Evolutionary conservation across 2,113 vertebrate genomes (phyloP).

Genomic region (Chloroceryle aenea): DNA sequence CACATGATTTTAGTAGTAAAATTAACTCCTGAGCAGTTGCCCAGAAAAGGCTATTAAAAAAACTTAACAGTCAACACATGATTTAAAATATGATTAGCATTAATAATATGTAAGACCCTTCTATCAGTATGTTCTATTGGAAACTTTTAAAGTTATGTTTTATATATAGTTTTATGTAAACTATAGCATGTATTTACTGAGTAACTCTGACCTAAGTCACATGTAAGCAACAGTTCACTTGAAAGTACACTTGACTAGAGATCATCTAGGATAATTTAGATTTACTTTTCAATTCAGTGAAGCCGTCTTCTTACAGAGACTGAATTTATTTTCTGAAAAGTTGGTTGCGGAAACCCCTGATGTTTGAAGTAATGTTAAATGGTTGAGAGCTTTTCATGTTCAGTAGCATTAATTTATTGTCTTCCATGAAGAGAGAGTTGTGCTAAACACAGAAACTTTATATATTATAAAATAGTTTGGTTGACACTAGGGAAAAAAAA

Average conservation of each 20-base stretch:
- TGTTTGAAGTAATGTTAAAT: not conserved
- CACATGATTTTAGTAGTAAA: not conserved
- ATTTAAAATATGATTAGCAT: not conserved
- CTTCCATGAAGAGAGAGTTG: not conserved
- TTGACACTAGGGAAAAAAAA: not conserved
- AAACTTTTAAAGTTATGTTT: not conserved
- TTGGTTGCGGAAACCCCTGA: not conserved
- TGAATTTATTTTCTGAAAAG: not conserved
- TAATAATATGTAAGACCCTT: not conserved
- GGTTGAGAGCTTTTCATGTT: not conserved
- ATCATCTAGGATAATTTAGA: not conserved
- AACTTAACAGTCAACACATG: not conserved
- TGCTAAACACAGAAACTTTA: not conserved
- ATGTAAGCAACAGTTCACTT: not conserved
- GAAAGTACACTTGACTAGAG: not conserved
- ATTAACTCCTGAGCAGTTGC: not conserved
- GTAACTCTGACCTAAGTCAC: not conserved
- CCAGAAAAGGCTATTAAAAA: not conserved
- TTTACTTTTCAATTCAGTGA: not conserved
- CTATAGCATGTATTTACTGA: not conserved
- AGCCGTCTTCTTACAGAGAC: not conserved
- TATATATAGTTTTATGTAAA: not conserved
- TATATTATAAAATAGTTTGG: not conserved
- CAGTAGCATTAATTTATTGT: not conserved
- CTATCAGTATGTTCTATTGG: not conserved